Conservation (phyloP, 2,888 invertebrate genomes). For the Drosophila fungiperda region DNA sequence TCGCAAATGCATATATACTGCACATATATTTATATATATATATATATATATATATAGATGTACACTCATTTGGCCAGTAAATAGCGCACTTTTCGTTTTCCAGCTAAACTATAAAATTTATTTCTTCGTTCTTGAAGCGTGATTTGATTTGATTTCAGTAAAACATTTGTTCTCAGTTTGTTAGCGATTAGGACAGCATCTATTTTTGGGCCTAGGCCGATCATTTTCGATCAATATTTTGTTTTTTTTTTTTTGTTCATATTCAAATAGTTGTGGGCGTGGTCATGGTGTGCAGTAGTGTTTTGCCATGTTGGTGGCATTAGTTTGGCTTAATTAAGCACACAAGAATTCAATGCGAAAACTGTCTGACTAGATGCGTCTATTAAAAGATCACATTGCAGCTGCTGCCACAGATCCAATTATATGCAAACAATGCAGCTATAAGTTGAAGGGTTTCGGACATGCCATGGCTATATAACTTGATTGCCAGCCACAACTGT, state of each 20-base stretch:
- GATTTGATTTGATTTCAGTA: constrained; percentile 22
- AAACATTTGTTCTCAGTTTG: constrained; percentile 27
- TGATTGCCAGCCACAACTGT: constrained; percentile 73
- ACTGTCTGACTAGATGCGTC: constrained; percentile 13
- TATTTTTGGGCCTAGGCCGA: constrained; percentile 64
- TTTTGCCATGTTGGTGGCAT: constrained; percentile 49
- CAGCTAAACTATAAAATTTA: constrained; percentile 47
- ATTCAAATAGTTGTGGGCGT: constrained; percentile 33
- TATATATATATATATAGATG: not conserved
- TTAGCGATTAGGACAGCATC: constrained; percentile 63
- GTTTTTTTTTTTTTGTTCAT: not conserved
- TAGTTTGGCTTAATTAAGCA: constrained; percentile 75
- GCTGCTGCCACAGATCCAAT: constrained; percentile 55
- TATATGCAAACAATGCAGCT: constrained; percentile 46
- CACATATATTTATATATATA: constrained; percentile 2
- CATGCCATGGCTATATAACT: constrained; percentile 66
- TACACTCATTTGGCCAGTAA: constrained; percentile 18
- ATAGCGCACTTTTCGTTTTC: constrained; percentile 49
- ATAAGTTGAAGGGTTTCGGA: constrained; percentile 42
- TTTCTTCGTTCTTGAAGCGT: constrained; percentile 50
- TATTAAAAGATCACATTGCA: constrained; percentile 40
- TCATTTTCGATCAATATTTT: constrained; percentile 29
- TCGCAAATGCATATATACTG: not conserved
- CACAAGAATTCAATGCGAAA: constrained; percentile 50
- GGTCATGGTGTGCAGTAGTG: constrained; percentile 2